Conservation (phyloP, 2,113 vertebrate species). For the Pterophyllum scalare region DNA sequence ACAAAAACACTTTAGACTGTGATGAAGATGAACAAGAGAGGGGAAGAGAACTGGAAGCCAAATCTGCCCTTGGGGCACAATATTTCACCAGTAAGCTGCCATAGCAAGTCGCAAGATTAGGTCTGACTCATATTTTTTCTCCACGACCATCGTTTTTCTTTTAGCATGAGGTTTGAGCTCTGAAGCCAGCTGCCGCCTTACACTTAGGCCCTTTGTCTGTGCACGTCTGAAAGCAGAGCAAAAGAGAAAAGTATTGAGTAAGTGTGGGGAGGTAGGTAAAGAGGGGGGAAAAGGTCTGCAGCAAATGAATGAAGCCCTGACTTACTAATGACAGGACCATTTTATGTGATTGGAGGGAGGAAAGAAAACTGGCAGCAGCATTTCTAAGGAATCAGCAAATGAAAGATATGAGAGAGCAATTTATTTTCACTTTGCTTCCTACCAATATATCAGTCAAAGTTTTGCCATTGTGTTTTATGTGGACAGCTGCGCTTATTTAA, state of each 20-base stretch:
- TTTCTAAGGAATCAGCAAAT: conserved; percentile 39
- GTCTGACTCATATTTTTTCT: conserved; percentile 70
- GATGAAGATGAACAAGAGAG: conserved; percentile 67
- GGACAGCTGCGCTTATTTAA: conserved; percentile 28
- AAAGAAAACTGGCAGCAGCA: conserved; percentile 42
- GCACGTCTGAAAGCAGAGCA: conserved; percentile 47
- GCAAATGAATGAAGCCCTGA: conserved; percentile 65
- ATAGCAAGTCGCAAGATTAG: conserved; percentile 72
- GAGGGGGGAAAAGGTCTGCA: conserved; percentile 37
- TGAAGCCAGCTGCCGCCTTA: conserved; percentile 62
- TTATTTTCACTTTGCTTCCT: conserved; percentile 42
- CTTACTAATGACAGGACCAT: conserved; percentile 60
- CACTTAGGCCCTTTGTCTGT: conserved; percentile 67
- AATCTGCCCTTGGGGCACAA: conserved; percentile 70
- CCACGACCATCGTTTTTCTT: conserved; percentile 66
- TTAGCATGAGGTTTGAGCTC: conserved; percentile 75
- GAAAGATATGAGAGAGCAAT: conserved; percentile 45
- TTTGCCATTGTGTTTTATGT: conserved; percentile 51
- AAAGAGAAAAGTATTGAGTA: conserved; percentile 18
- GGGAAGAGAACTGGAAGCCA: conserved; percentile 59
- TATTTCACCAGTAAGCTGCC: conserved; percentile 72
- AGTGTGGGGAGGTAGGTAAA: conserved; percentile 21
- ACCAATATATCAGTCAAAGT: conserved; percentile 46
- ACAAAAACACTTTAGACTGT: conserved; percentile 41
- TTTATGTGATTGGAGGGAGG: conserved; percentile 67